These are phyloP conservation scores for Hyposoter dolosus DNA, from an alignment of 2,888 invertebrate species.

Conservation along the genomic window DNA sequence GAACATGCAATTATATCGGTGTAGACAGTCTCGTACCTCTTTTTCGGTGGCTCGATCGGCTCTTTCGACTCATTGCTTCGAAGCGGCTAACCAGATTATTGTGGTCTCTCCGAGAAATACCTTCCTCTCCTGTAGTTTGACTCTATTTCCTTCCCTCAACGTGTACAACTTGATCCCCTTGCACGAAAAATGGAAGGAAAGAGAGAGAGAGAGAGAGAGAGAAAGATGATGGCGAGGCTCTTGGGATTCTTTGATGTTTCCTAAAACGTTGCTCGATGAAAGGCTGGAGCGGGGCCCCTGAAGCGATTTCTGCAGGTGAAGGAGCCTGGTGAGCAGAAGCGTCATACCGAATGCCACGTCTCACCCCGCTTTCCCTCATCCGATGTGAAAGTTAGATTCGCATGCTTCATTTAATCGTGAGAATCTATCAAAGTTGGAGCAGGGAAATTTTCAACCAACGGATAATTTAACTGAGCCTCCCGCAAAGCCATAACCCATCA, in stretches of 20 bases:
- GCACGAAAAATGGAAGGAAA: constrained; percentile 39
- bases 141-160: constrained; percentile 47
- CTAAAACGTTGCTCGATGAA: constrained; percentile 81
- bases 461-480: constrained; percentile 78
- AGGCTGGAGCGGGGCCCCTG: constrained; percentile 78
- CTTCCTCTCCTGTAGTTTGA: constrained; percentile 42
- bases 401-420: constrained; percentile 83
- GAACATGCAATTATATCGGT: constrained; percentile 62
- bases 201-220: constrained; percentile 39
- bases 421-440: constrained; percentile 76
- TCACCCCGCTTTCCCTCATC: constrained; percentile 31
- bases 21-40: constrained; percentile 47
- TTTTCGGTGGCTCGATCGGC: constrained; percentile 37
- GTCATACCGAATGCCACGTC: constrained; percentile 48
- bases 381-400: constrained; percentile 48
- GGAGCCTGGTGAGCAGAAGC: constrained; percentile 60
- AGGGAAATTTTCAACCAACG: constrained; percentile 70
- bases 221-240: constrained; percentile 72
- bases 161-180: constrained; percentile 45
- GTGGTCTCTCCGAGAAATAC: constrained; percentile 67
- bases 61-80: constrained; percentile 58
- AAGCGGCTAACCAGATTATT: constrained; percentile 72
- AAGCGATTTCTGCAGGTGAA: constrained; percentile 82
- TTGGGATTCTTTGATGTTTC: constrained; percentile 83
- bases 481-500: constrained; percentile 58